Conservation (phyloP, 2,888 invertebrate genomes). For the Cheilosia pagana region DNA sequence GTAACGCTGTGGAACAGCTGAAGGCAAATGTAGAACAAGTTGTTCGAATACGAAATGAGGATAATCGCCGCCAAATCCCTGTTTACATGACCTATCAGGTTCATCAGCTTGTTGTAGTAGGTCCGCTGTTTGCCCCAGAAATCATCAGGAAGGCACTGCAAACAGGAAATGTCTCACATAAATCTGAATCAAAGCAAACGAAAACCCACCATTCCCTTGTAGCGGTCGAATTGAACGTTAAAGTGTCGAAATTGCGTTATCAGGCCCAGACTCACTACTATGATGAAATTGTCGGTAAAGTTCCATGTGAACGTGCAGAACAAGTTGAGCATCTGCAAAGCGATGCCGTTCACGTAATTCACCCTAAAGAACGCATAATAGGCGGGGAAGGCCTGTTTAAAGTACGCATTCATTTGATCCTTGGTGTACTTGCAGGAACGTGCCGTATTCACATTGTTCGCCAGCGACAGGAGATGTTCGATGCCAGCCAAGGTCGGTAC, state of each 20-base stretch:
- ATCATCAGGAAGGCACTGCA: slow-evolving; percentile 85
- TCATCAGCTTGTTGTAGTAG: slow-evolving; percentile 84
- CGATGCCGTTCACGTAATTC: slow-evolving; percentile 84
- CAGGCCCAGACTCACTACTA: slow-evolving; percentile 87
- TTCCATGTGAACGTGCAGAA: slow-evolving; percentile 87
- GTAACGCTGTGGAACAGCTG: slow-evolving; percentile 88
- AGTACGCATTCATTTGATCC: slow-evolving; percentile 80
- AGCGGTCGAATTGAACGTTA: slow-evolving; percentile 80
- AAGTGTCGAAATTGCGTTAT: slow-evolving; percentile 86
- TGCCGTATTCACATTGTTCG: slow-evolving; percentile 85
- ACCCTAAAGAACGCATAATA: slow-evolving; percentile 84
- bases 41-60: slow-evolving; percentile 87
- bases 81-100: slow-evolving; percentile 86
- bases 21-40: slow-evolving; percentile 89
- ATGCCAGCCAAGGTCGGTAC: slow-evolving; percentile 71
- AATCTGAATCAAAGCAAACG: not conserved
- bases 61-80: slow-evolving; percentile 85
- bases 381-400: slow-evolving; percentile 83
- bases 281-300: slow-evolving; percentile 88
- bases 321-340: slow-evolving; percentile 81
- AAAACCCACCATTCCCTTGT: slow-evolving; percentile 68
- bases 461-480: slow-evolving; percentile 86
- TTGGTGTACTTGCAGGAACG: slow-evolving; percentile 81
- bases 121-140: slow-evolving; percentile 87
- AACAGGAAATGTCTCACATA: not conserved